Base-by-base conservation (phyloP, 2,888 invertebrate species). In the Brachypalpus laphriformis region DNA sequence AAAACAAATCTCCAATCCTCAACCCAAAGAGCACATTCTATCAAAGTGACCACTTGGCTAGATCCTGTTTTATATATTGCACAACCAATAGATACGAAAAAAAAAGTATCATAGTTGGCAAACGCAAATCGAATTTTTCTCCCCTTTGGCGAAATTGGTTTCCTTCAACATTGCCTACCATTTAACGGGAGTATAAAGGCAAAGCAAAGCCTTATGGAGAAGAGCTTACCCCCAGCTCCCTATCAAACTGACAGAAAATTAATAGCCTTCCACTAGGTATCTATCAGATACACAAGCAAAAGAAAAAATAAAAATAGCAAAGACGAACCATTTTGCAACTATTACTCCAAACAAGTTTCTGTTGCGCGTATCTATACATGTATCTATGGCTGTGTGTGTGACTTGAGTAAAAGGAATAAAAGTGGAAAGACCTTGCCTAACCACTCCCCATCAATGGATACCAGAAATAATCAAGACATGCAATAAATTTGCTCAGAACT, bases 21-120 rank as follows among this genome's bases (percentile, higher is more conserved):
- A 37, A 14, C 28, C 16, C 75, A 18, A 28, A 42, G 49, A 40
- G 18, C 20, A 16, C 63, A 31, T 47, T 37, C 49, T 28, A 59
- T 72, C 49, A 61, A 65, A 82, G 47, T 71, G 68, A 63, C 70
- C 70, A 75, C 59, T 68, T 40, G 59, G 37, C n/a, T 71, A 66
- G 66, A 78, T 82, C 82, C 82, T 78, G 82, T 82, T 82, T 77
- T 71, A 70, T 75, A 57, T 54, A 76, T 82, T 82, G 77, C 77
- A 61, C 82, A 82, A 78, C 59, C 59, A 72, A 71, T 34, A 42
- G 63, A 65, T 59, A 51, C 34, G 49, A 65, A 40, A 34, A 6
- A 42, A 20, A 18, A 49, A 28, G 28, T 28, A 28, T 28, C 25
- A 14, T 28, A 74, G 63, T 37, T 57, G 28, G 37, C 51, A 57